phyloP scores from a whole-genome alignment of 2,888 invertebrate species.

The Sisyra terminalis region DNA sequence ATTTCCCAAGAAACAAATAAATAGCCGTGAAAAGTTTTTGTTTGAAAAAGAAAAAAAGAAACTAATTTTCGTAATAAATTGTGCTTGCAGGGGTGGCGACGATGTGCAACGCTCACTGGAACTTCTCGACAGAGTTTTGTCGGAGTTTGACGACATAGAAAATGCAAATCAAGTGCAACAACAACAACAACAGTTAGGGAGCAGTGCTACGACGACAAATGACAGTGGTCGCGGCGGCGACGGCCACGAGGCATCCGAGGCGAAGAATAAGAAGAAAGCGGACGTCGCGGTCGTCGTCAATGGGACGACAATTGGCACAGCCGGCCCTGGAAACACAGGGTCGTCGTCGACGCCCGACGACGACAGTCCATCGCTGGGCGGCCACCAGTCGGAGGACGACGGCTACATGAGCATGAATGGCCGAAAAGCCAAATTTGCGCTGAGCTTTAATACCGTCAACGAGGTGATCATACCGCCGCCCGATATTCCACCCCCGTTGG shows the following conservation, averaged over 20 bases:
- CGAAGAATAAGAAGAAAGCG: constrained; percentile 17
- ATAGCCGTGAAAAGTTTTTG: background rate
- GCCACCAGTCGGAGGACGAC: constrained; percentile 80
- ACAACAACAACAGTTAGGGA: constrained; percentile 21
- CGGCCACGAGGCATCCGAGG: constrained; percentile 20
- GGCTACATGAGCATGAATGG: constrained; percentile 89
- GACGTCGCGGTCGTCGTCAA: constrained; percentile 28
- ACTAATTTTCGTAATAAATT: constrained; percentile 6
- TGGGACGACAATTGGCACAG: constrained; percentile 33
- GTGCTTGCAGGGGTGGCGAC: constrained; percentile 56
- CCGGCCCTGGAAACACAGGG: constrained; percentile 16
- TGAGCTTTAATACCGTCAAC: constrained; percentile 47
- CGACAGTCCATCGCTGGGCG: constrained; percentile 63
- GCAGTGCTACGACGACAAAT: constrained; percentile 26
- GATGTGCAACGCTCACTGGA: constrained; percentile 81
- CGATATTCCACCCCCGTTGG: constrained; percentile 24
- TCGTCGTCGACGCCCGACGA: constrained; percentile 29
- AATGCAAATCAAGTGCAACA: constrained; percentile 39
- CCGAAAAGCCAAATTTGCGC: constrained; percentile 57
- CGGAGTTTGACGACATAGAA: constrained; percentile 74
- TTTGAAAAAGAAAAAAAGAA: background rate
- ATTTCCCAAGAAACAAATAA: background rate
- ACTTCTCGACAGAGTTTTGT: constrained; percentile 74
- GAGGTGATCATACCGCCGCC: constrained; percentile 34
- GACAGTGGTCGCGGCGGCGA: constrained; percentile 24